phyloP scores from a whole-genome alignment of 2,797 vertebrate genomes.

The Sebastes aleutianus region DNA sequence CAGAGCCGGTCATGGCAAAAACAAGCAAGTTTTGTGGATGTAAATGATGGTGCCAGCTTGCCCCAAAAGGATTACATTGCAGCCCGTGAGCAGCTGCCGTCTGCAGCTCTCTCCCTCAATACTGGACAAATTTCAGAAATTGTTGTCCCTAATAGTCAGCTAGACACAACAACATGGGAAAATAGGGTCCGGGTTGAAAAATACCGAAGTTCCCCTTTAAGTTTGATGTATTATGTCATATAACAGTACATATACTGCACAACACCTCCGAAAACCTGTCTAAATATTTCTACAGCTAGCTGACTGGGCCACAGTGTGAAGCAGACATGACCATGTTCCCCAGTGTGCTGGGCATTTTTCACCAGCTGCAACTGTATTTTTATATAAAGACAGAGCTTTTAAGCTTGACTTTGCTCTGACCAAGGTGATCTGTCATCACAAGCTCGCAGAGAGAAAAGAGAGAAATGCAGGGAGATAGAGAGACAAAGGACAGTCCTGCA shows the following conservation, averaged over 20 bases:
- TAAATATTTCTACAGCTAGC: background rate
- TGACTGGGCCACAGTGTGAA: background rate
- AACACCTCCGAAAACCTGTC: background rate
- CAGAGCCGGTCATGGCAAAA: background rate
- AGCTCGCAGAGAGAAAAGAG: constrained; percentile 28
- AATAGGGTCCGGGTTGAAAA: background rate
- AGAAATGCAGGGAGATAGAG: constrained; percentile 39
- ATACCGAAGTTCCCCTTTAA: background rate
- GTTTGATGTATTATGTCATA: background rate
- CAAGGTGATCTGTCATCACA: constrained; percentile 67
- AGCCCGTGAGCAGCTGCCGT: background rate
- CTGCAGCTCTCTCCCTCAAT: background rate
- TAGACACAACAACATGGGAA: accelerated
- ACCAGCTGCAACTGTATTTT: constrained; percentile 45
- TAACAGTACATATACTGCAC: background rate
- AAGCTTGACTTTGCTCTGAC: constrained; percentile 62
- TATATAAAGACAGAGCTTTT: constrained; percentile 53
- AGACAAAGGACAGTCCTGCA: constrained; percentile 64
- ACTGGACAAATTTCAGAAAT: background rate
- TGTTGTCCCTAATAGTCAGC: accelerated
- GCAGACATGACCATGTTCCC: background rate
- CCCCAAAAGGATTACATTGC: background rate
- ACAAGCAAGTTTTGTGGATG: background rate
- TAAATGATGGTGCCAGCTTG: background rate
- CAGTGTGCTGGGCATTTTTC: constrained; percentile 16